Evolutionary conservation across 2,888 invertebrate genomes (phyloP).

Genomic region (Coelinius sp.): DNA sequence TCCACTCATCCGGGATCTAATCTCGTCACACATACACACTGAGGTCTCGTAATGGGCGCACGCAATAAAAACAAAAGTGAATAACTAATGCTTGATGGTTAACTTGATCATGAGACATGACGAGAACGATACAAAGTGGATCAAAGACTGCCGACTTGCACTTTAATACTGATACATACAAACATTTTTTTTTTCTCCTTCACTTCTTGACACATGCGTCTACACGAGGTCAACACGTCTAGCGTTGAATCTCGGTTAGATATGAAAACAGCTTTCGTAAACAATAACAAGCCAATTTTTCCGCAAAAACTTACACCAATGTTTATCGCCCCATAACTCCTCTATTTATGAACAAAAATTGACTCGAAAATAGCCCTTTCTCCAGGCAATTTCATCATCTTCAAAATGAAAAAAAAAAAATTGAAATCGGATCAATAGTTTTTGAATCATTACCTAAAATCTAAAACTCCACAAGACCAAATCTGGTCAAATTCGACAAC

Average conservation of each 20-base stretch:
- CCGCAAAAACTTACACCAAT: background rate
- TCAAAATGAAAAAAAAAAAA: background rate
- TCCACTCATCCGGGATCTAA: slow-evolving; percentile 3
- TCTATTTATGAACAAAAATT: background rate
- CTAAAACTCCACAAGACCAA: no score
- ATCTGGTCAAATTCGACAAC: no score
- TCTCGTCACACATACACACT: background rate
- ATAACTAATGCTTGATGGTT: slow-evolving; percentile 7
- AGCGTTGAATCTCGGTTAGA: slow-evolving; percentile 7
- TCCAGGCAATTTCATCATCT: background rate
- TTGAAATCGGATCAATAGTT: background rate
- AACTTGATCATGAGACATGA: background rate
- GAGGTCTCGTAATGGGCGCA: background rate
- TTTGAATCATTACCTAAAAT: no score
- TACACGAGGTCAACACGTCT: slow-evolving; percentile 9
- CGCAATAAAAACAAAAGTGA: slow-evolving; percentile 4
- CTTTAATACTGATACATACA: slow-evolving; percentile 2
- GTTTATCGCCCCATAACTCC: background rate
- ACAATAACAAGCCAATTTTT: background rate
- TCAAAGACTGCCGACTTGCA: slow-evolving; percentile 9
- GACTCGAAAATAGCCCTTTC: background rate
- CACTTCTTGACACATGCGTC: background rate
- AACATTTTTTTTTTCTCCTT: background rate
- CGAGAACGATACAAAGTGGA: background rate
- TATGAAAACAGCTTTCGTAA: background rate